A percentile compares a stretch with the other conserved stretches of the same genome.
Evolutionary conservation across 2,888 invertebrate genomes (phyloP).

Genomic region (Hyposoter dolosus): DNA sequence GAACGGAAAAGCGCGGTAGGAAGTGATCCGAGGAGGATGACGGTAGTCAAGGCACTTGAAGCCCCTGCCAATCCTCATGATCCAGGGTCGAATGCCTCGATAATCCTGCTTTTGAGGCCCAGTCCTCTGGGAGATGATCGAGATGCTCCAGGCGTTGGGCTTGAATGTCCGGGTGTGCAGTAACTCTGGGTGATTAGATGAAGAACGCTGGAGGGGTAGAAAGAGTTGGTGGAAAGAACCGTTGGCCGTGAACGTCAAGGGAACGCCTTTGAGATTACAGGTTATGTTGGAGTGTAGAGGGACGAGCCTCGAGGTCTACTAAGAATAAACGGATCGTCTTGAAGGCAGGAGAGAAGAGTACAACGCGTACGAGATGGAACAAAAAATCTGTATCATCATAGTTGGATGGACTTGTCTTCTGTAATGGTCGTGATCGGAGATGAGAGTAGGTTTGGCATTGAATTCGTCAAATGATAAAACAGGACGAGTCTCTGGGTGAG

Average conservation of each 20-base stretch:
- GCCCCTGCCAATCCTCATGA: constrained; percentile 2
- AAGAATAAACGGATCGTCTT: constrained; percentile 63
- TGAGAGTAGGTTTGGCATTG: constrained; percentile 35
- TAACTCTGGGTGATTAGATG: constrained; percentile 67
- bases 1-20: background rate
- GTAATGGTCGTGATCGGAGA: background rate
- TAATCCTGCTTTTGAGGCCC: constrained; percentile 10
- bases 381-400: constrained; percentile 39
- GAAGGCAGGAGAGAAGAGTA: constrained; percentile 9
- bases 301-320: constrained; percentile 49
- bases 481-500: background rate
- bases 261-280: constrained; percentile 66
- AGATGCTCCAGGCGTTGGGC: constrained; percentile 18
- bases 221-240: constrained; percentile 60
- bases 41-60: constrained; percentile 1
- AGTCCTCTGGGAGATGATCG: constrained; percentile 16
- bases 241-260: constrained; percentile 66
- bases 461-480: constrained; percentile 44
- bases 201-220: constrained; percentile 66
- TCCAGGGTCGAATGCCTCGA: constrained; percentile 1
- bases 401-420: constrained; percentile 3
- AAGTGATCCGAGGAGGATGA: background rate
- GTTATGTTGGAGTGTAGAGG: constrained; percentile 56
- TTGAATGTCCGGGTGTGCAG: constrained; percentile 55
- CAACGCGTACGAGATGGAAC: constrained; percentile 13